Percentiles rank a stretch among this genome's conserved stretches.
phyloP scores from a whole-genome alignment of 2,888 invertebrate genomes.

The Caenorhabditis sp. region DNA sequence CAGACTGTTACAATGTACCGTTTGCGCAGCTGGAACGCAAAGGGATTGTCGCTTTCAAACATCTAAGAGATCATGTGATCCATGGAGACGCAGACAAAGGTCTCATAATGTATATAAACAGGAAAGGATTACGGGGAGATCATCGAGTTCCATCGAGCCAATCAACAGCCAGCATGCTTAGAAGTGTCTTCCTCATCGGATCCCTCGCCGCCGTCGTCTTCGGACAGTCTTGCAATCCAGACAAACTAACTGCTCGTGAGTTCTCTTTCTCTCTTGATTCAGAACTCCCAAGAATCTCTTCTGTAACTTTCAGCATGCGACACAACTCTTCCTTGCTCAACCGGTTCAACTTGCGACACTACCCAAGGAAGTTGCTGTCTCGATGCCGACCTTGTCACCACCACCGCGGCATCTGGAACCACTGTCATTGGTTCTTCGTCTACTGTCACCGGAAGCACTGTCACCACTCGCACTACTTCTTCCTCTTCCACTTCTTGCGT shows the following conservation, averaged over 20 bases:
- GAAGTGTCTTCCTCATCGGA: slow-evolving; percentile 25
- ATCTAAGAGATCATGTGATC: background rate
- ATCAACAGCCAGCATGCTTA: slow-evolving; percentile 19
- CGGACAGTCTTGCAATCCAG: slow-evolving; percentile 30
- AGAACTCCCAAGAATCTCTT: background rate
- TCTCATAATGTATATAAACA: slow-evolving; percentile 17
- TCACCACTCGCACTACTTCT: slow-evolving; percentile 23
- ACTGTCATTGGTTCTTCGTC: background rate
- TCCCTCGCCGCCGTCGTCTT: slow-evolving; percentile 31
- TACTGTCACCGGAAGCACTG: slow-evolving; percentile 28
- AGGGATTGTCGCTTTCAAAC: slow-evolving; percentile 17
- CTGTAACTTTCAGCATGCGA: slow-evolving; percentile 39
- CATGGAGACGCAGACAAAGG: slow-evolving; percentile 22
- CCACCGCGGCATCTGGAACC: slow-evolving; percentile 18
- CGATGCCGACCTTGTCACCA: slow-evolving; percentile 30
- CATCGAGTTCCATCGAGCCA: slow-evolving; percentile 36
- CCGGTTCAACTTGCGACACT: slow-evolving; percentile 37
- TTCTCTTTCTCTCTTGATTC: background rate
- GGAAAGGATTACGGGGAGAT: slow-evolving; percentile 18
- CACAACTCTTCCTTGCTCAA: slow-evolving; percentile 6
- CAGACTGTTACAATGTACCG: slow-evolving; percentile 21
- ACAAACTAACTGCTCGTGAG: slow-evolving; percentile 23
- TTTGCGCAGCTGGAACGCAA: slow-evolving; percentile 19
- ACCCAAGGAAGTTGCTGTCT: slow-evolving; percentile 23
- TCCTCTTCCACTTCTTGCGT: slow-evolving; percentile 41